phyloP scores from a whole-genome alignment of 37 sponge, comb jelly and placozoan genomes.

The Halichondria panicea region DNA sequence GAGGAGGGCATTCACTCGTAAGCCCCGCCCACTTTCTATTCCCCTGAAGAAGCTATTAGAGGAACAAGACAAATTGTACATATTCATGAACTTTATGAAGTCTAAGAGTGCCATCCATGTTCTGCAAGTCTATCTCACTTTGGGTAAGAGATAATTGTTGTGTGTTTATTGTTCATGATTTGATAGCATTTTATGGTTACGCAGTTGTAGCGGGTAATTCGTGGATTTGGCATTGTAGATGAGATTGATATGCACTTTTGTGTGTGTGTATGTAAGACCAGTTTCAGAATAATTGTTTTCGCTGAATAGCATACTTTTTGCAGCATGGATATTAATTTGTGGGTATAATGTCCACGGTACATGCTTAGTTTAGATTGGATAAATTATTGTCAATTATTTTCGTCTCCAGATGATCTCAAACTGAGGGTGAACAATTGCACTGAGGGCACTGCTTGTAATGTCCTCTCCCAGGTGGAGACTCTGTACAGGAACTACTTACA shows the following conservation, averaged over 20 bases:
- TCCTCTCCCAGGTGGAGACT: not conserved
- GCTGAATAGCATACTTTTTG: no score
- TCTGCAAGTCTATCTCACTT: slow-evolving; percentile 34
- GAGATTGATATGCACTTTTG: no score
- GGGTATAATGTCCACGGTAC: not conserved
- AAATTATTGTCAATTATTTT: not conserved
- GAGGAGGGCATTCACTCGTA: not conserved
- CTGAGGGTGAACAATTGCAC: not conserved
- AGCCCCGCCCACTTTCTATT: slow-evolving; percentile 1
- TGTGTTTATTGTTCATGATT: no score
- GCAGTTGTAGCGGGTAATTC: no score
- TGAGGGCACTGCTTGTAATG: not conserved
- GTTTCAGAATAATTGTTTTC: no score
- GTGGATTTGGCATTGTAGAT: no score
- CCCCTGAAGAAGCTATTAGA: slow-evolving; percentile 16
- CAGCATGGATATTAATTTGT: no score
- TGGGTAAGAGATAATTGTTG: slow-evolving; percentile 23
- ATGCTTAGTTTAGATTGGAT: not conserved
- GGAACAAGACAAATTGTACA: slow-evolving; percentile 32
- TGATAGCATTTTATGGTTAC: no score
- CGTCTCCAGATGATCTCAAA: slow-evolving; percentile 24
- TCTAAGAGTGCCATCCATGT: slow-evolving; percentile 24
- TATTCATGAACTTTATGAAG: slow-evolving; percentile 73
- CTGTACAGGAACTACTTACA: slow-evolving; percentile 12
- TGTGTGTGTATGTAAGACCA: no score